phyloP scores from a whole-genome alignment of 2,888 invertebrate species.

The Herminia tarsipennalis region DNA sequence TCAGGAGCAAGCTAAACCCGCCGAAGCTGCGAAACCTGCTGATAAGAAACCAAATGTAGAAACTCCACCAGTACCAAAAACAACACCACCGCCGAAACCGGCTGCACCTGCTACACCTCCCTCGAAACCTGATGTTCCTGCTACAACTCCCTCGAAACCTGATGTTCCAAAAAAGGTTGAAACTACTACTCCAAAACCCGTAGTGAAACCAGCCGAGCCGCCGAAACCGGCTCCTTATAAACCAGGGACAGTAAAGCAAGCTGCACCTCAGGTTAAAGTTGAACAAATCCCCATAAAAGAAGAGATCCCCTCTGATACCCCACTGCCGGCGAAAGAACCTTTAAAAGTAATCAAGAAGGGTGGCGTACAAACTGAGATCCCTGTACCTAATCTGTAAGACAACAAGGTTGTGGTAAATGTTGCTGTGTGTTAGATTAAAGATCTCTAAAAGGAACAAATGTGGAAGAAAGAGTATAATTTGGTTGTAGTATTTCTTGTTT shows the following conservation, averaged over 20 bases:
- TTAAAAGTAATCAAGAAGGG: constrained; percentile 87
- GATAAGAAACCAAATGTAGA: constrained; percentile 9
- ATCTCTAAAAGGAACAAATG: constrained; percentile 42
- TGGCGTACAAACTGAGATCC: constrained; percentile 78
- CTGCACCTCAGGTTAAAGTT: constrained; percentile 35
- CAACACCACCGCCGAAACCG: constrained; percentile 2
- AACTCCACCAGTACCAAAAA: neutral
- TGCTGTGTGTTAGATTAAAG: constrained; percentile 21
- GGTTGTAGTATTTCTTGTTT: constrained; percentile 32
- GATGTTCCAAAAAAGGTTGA: constrained; percentile 3
- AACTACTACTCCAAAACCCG: constrained; percentile 27
- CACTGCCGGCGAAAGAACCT: constrained; percentile 80
- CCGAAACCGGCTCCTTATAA: constrained; percentile 28
- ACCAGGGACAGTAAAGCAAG: constrained; percentile 22
- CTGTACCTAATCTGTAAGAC: constrained; percentile 64
- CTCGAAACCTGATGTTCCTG: neutral
- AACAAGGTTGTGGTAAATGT: constrained; percentile 13
- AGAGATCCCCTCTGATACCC: constrained; percentile 82
- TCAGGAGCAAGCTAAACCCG: constrained; percentile 2
- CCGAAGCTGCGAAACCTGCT: constrained; percentile 34
- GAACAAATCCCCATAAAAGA: constrained; percentile 82
- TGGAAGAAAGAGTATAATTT: constrained; percentile 17
- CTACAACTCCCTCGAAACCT: constrained; percentile 1
- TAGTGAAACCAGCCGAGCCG: constrained; percentile 28
- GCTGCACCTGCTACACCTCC: neutral